Percentiles rank a stretch among this genome's conserved stretches.
These are phyloP conservation scores for Lutraria lutraria DNA, from an alignment of 2,888 invertebrate species.

Conservation along the genomic window DNA sequence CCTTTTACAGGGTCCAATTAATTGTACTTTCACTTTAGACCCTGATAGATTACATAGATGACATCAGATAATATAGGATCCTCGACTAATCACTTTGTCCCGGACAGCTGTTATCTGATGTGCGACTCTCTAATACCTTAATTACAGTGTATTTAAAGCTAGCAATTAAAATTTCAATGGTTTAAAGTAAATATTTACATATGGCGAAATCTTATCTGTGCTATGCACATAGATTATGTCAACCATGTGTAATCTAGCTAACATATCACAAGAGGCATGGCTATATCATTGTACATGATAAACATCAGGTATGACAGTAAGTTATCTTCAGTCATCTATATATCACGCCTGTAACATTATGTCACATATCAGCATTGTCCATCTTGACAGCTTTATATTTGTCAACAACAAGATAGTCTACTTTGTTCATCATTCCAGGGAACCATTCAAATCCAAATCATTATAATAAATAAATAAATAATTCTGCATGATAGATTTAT, in stretches of 20 bases:
- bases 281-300: neutral
- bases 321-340: neutral
- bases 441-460: neutral
- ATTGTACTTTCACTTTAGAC: conserved; percentile 6
- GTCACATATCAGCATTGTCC: neutral
- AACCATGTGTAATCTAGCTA: neutral
- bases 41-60: neutral
- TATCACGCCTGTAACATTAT: neutral
- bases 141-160: neutral
- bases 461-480: neutral
- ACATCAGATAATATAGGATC: neutral
- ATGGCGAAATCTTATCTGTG: neutral
- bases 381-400: neutral
- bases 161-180: neutral
- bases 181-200: conserved; percentile 16
- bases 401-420: neutral
- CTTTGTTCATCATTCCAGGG: neutral
- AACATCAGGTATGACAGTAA: neutral
- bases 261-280: too few relatives aligned
- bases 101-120: conserved; percentile 3
- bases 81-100: neutral
- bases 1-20: conserved; percentile 11
- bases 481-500: neutral
- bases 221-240: neutral
- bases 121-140: neutral